phyloP scores from a whole-genome alignment of 53 echinoderm and acorn worm species.

The Henricia sp. region DNA sequence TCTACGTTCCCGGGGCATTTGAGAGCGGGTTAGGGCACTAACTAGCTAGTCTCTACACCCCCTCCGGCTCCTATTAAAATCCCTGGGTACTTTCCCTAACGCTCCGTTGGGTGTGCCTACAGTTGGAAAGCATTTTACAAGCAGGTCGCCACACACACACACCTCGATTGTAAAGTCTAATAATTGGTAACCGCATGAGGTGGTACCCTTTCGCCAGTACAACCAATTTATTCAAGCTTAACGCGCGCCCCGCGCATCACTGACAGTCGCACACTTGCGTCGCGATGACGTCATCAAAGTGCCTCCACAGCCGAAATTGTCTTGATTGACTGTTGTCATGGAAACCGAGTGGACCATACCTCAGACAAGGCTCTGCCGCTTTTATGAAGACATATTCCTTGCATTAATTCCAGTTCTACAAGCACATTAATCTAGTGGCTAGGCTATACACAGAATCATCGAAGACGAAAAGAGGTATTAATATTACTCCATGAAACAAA shows the following conservation, averaged over 20 bases:
- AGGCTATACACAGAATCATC: slow-evolving; percentile 35
- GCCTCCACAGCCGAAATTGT: neutral
- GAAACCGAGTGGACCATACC: slow-evolving; percentile 34
- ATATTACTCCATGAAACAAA: neutral
- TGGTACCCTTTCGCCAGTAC: slow-evolving; percentile 35
- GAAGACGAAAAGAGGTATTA: neutral
- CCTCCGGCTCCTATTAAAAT: slow-evolving; percentile 12
- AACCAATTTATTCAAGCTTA: slow-evolving; percentile 42
- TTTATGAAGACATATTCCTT: slow-evolving; percentile 17
- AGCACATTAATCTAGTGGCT: slow-evolving; percentile 36
- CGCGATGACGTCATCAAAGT: slow-evolving; percentile 5
- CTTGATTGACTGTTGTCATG: slow-evolving; percentile 58
- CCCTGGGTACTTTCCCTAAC: slow-evolving; percentile 49
- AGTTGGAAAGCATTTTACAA: slow-evolving; percentile 18
- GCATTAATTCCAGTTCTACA: slow-evolving; percentile 38
- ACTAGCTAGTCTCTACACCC: neutral
- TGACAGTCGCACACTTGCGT: neutral
- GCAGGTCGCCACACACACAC: neutral
- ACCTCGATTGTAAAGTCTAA: neutral
- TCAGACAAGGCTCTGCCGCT: slow-evolving; percentile 32
- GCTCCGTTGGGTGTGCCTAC: slow-evolving; percentile 38
- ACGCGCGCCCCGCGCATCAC: neutral
- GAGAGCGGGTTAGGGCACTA: slow-evolving; percentile 15
- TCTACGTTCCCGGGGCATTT: slow-evolving; percentile 4
- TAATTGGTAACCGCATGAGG: slow-evolving; percentile 45